phyloP scores from a whole-genome alignment of 1,140 invertebrate genomes.

The Pomacea maculata region DNA sequence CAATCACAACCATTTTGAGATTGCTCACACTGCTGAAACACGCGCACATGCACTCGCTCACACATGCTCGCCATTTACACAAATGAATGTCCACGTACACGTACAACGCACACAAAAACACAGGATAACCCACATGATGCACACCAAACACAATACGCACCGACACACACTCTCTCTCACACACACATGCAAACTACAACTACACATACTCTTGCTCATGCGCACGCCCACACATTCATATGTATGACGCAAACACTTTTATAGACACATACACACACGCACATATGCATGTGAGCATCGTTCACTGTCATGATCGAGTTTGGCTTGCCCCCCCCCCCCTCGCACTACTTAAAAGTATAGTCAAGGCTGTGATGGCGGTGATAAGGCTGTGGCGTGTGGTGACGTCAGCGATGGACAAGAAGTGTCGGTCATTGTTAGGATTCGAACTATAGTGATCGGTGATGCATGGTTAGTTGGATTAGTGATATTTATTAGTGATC shows the following conservation, averaged over 20 bases:
- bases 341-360: too few species aligned
- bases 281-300: not conserved
- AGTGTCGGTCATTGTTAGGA: too few species aligned
- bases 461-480: too few species aligned
- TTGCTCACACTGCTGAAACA: not conserved
- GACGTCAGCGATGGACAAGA: too few species aligned
- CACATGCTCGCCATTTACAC: too few species aligned
- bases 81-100: not conserved
- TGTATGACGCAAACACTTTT: not conserved
- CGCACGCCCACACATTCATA: too few species aligned
- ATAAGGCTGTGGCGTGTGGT: too few species aligned
- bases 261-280: not conserved
- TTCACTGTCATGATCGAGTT: not conserved
- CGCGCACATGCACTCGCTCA: too few species aligned
- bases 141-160: not conserved
- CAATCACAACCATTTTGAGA: not conserved
- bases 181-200: not conserved
- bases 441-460: too few species aligned
- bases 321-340: not conserved
- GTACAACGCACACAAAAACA: not conserved
- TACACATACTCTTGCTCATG: not conserved
- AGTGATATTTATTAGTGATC: too few species aligned
- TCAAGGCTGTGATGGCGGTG: too few species aligned
- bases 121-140: not conserved
- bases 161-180: not conserved